These are phyloP conservation scores for Brachionus calyciflorus DNA, from an alignment of 1,140 invertebrate genomes.

Conservation along the genomic window DNA sequence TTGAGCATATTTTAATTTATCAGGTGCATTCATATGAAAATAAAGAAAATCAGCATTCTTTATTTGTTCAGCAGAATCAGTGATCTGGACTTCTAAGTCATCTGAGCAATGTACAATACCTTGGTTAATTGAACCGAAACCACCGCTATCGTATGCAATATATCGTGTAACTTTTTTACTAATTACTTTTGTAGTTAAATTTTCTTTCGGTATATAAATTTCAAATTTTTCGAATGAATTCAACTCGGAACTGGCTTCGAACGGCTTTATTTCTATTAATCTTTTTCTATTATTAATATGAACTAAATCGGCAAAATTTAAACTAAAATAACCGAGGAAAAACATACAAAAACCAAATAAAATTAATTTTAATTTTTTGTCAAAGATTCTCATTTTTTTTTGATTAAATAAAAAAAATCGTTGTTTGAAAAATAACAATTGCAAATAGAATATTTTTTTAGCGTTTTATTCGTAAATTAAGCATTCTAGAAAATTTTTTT, in stretches of 20 bases:
- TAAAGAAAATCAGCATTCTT: conserved; percentile 22
- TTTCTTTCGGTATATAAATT: no score
- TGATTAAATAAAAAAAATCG: no score
- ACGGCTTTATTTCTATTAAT: not conserved
- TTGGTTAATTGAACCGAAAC: conserved; percentile 24
- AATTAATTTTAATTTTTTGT: conserved; percentile 16
- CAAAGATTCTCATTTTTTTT: not conserved
- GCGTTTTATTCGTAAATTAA: no score
- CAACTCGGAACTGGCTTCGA: not conserved
- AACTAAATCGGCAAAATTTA: conserved; percentile 25
- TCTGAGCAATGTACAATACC: conserved; percentile 12
- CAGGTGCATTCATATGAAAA: conserved; percentile 44
- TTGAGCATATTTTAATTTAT: conserved; percentile 21
- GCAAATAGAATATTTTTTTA: no score
- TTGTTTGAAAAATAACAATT: no score
- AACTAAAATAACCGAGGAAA: conserved; percentile 28
- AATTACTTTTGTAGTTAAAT: not conserved
- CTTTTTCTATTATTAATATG: not conserved
- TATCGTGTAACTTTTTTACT: not conserved
- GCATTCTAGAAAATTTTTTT: no score
- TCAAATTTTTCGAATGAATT: not conserved
- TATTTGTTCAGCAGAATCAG: not conserved
- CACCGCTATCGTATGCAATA: conserved; percentile 23
- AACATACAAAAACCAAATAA: conserved; percentile 30
- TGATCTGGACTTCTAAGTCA: conserved; percentile 3